These are phyloP conservation scores for Tortrix viridana DNA, from an alignment of 2,888 invertebrate genomes.

Conservation along the genomic window DNA sequence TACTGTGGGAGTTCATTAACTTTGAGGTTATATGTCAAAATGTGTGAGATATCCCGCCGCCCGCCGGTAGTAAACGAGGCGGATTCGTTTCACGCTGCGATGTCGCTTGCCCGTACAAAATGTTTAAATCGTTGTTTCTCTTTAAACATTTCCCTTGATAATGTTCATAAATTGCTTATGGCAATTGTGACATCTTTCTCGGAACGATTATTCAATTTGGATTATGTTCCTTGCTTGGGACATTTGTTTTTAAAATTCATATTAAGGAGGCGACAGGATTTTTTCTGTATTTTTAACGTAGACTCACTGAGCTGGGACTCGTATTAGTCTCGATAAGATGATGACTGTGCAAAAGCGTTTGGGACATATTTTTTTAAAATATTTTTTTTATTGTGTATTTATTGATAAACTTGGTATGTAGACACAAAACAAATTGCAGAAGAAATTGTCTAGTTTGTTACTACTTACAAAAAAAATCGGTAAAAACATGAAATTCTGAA, in stretches of 20 bases:
- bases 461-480: no score
- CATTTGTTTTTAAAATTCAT: not conserved
- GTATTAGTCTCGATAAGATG: no score
- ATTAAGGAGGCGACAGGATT: no score
- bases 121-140: conserved; percentile 36
- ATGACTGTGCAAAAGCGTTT: no score
- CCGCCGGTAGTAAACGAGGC: conserved; percentile 38
- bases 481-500: no score
- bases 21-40: conserved; percentile 41
- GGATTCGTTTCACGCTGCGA: conserved; percentile 40
- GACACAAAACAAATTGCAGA: no score
- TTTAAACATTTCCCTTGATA: conserved; percentile 31
- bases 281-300: no score
- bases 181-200: conserved; percentile 26
- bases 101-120: conserved; percentile 27
- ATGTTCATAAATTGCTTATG: conserved; percentile 32
- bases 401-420: no score
- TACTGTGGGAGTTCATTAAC: not conserved
- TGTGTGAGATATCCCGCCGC: conserved; percentile 37
- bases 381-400: no score
- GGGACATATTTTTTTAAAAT: no score
- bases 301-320: no score
- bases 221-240: conserved; percentile 16
- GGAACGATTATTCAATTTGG: conserved; percentile 27
- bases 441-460: no score